Percentiles rank a stretch among this genome's conserved stretches.
These are phyloP conservation scores for Chrysolophus pictus DNA, from an alignment of 2,797 vertebrate species.

Conservation along the genomic window DNA sequence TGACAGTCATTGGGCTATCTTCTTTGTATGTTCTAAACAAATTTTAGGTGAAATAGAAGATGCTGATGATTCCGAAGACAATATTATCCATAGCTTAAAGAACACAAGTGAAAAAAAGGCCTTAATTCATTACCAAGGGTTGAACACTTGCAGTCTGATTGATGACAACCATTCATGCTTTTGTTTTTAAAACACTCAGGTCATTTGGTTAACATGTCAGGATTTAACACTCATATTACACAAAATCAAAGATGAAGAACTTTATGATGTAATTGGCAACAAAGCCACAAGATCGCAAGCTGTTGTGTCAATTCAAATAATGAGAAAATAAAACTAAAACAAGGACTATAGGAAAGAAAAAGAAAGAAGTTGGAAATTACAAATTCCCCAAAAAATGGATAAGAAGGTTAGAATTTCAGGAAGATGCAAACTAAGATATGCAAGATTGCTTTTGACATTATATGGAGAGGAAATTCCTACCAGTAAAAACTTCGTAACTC, in stretches of 20 bases:
- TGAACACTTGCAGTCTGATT: background rate
- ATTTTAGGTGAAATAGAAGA: accelerated
- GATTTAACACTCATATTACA: background rate
- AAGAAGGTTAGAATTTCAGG: background rate
- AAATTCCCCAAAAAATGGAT: background rate
- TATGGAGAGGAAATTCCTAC: background rate
- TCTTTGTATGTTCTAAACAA: background rate
- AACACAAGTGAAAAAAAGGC: background rate
- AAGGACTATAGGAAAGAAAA: background rate
- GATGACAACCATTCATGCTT: background rate
- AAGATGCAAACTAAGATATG: background rate
- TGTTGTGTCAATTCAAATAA: background rate
- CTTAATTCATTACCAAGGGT: background rate
- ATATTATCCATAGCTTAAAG: background rate
- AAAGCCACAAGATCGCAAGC: background rate
- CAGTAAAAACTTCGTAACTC: slow-evolving; percentile 10
- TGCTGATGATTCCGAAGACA: background rate
- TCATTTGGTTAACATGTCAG: background rate
- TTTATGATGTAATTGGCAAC: background rate
- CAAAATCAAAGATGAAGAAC: background rate
- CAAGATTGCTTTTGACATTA: background rate
- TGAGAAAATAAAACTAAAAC: background rate
- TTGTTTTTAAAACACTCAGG: background rate
- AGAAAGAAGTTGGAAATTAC: background rate
- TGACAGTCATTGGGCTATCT: background rate